phyloP scores from a whole-genome alignment of 2,888 invertebrate genomes.

The Diogma glabrata region DNA sequence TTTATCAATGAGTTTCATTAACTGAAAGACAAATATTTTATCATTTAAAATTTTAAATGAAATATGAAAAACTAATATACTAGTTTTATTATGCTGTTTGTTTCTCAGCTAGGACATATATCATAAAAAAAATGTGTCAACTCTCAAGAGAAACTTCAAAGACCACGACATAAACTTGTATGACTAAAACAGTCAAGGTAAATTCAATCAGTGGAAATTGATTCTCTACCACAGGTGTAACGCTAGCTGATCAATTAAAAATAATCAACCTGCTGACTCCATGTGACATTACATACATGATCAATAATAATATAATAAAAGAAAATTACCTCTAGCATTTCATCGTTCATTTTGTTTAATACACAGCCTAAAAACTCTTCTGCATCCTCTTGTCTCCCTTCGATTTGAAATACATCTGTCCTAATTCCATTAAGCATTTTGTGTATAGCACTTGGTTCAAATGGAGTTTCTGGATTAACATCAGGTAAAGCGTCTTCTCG shows the following conservation, averaged over 20 bases:
- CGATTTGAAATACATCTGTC: constrained; percentile 47
- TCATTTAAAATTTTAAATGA: constrained; percentile 2
- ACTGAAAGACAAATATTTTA: constrained; percentile 28
- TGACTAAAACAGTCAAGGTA: constrained; percentile 33
- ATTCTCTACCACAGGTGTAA: constrained; percentile 32
- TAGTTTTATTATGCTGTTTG: constrained; percentile 13
- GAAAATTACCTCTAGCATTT: constrained; percentile 74
- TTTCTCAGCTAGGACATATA: constrained; percentile 36
- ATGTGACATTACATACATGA: background rate
- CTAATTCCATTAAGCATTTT: constrained; percentile 69
- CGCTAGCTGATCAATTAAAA: constrained; percentile 25
- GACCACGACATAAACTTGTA: constrained; percentile 33
- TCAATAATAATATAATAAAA: constrained; percentile 9
- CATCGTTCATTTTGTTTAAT: constrained; percentile 89
- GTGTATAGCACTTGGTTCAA: constrained; percentile 82
- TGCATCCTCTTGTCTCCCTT: constrained; percentile 92
- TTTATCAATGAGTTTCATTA: constrained; percentile 48
- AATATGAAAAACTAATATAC: background rate
- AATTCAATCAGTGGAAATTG: background rate
- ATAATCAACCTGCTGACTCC: constrained; percentile 30
- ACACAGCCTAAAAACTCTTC: constrained; percentile 92
- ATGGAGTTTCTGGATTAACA: constrained; percentile 62
- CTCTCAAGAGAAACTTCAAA: constrained; percentile 17
- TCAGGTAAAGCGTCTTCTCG: constrained; percentile 41
- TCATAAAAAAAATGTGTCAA: constrained; percentile 14